Evolutionary conservation across 2,888 invertebrate species (phyloP).

Genomic region (Cheilosia urbana): DNA sequence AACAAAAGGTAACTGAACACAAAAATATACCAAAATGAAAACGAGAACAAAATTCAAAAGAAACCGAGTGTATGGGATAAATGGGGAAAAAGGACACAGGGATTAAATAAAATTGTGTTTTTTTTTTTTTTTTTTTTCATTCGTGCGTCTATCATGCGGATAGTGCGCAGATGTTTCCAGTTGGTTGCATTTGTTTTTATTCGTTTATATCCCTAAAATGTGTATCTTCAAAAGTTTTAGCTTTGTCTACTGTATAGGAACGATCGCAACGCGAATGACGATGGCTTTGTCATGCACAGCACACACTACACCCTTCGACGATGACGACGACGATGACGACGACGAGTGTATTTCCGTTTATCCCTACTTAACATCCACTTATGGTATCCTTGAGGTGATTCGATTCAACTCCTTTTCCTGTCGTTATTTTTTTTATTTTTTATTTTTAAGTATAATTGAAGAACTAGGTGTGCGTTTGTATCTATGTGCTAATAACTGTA

Average conservation of each 20-base stretch:
- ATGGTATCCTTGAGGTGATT: conserved; percentile 71
- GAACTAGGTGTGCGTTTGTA: conserved; percentile 42
- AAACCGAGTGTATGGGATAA: conserved; percentile 15
- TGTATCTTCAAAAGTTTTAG: not conserved
- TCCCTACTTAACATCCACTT: conserved; percentile 73
- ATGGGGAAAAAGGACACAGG: conserved; percentile 44
- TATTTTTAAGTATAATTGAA: conserved; percentile 43
- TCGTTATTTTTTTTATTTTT: not conserved
- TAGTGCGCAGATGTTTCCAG: conserved; percentile 71
- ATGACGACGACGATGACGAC: conserved; percentile 15
- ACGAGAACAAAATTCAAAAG: not conserved
- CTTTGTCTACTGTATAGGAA: conserved; percentile 21
- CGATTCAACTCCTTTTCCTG: conserved; percentile 54
- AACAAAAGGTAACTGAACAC: conserved; percentile 28
- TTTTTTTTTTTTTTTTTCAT: conserved; percentile 23
- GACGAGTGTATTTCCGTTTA: conserved; percentile 63
- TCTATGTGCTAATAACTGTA: conserved; percentile 52
- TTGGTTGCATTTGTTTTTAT: conserved; percentile 55
- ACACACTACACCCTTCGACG: conserved; percentile 36
- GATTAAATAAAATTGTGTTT: conserved; percentile 57
- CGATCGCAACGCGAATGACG: conserved; percentile 29
- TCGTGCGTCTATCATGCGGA: conserved; percentile 51
- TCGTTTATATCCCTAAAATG: conserved; percentile 40
- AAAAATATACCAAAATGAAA: conserved; percentile 19
- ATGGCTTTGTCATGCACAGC: conserved; percentile 59